Evolutionary conservation across 2,888 invertebrate species (phyloP), one percentile per base, ranked within the genome.

Genomic region (Calameuta filiformis): DNA sequence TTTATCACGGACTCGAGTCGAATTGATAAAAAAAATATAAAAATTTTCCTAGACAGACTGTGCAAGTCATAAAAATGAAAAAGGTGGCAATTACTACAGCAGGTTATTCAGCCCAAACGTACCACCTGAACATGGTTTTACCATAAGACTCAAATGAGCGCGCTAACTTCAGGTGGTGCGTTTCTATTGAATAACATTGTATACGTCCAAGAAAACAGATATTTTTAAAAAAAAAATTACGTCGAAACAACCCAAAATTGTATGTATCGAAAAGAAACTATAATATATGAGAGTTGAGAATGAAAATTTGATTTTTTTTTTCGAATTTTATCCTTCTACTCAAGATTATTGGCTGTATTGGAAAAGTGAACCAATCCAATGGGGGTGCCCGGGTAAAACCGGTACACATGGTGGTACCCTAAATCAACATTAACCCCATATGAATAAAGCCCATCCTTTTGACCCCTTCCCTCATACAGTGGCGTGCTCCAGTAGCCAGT

Each of bases 391-490:
- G 23, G 56, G 23, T 56, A 23, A 56, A 56, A 56, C 23, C 4
- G 56, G 71, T 15, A 71, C 31, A 23, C 71, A 34, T 23, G 71
- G 34, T 71, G 33, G 71, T 71, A 23, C 71, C 56, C 34, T 33
- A 71, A 71, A 71, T 69, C 82, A 80, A 82, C 77, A 78, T 82
- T 87, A 87, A 86, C 80, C 77, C 78, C 76, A 76, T 77, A 77
- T 76, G 82, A 84, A 84, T 80, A 83, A 83, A 76, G 69, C 78
- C 73, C 73, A 71, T 68, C 82, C 83, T 81, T 81, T 84, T 80
- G 83, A 83, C 81, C 83, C 82, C 85, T 87, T 85, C 86, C 82
- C 85, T 82, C 15, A 40, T 68, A 73, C 79, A 37, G n/a, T 68
- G 56, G 56, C 76, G 34, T 40, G 40, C 40, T 68, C 74, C 75